Evolutionary conservation across 2,888 invertebrate genomes (phyloP).

Genomic region (Athalia cordata): DNA sequence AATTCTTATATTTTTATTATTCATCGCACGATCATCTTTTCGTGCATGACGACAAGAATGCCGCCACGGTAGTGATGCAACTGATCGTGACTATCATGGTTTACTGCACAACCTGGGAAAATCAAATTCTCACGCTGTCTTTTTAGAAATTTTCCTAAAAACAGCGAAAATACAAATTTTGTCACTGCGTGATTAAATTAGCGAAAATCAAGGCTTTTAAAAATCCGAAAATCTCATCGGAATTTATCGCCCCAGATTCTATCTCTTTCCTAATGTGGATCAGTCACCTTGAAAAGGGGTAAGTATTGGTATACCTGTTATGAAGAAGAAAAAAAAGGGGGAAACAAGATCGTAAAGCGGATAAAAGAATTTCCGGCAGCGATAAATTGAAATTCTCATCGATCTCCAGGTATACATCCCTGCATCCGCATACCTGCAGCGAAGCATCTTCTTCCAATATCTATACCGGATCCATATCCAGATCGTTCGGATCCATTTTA

Average conservation of each 20-base stretch:
- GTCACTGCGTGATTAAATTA: too few species aligned
- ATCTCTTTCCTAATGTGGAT: not conserved
- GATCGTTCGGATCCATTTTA: conserved; percentile 38
- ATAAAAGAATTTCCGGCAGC: conserved; percentile 36
- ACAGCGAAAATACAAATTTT: too few species aligned
- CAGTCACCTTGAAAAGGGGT: too few species aligned
- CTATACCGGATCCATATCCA: conserved; percentile 27
- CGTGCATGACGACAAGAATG: conserved; percentile 17
- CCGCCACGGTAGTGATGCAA: conserved; percentile 26
- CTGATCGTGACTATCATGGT: not conserved
- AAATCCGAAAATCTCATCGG: too few species aligned
- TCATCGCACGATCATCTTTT: conserved; percentile 38
- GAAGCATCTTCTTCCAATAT: not conserved
- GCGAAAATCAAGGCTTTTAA: too few species aligned
- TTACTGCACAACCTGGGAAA: not conserved
- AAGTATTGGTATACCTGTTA: not conserved
- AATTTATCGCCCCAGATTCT: too few species aligned
- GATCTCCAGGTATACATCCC: conserved; percentile 16
- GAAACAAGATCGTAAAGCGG: conserved; percentile 24
- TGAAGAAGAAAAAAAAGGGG: conserved; percentile 1
- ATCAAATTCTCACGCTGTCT: too few species aligned
- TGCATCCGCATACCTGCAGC: not conserved
- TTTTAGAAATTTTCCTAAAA: too few species aligned
- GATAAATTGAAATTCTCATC: conserved; percentile 40
- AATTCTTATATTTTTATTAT: conserved; percentile 40